Evolutionary conservation across 2,113 vertebrate genomes (phyloP), one percentile per base, ranked within the genome.

Genomic region (Glaucidium brasilianum): DNA sequence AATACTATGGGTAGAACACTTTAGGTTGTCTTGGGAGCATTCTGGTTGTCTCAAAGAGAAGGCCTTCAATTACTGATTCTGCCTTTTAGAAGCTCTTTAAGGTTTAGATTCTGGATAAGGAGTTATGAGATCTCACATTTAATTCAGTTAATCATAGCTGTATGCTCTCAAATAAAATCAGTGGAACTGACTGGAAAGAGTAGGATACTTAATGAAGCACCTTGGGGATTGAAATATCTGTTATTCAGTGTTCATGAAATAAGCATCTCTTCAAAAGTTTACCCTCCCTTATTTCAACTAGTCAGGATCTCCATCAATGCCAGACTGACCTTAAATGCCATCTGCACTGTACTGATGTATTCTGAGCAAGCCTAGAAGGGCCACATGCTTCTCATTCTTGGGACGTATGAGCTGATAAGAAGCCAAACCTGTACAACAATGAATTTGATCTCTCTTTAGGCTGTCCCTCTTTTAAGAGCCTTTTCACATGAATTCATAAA

Each of bases 81-180:
- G 52, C 64, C 37, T 83, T 92, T 53, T 60, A 49, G 73, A 91
- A 69, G 17, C 43, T 75, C 35, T 92, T 81, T 84, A 87, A 86
- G 55, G 43, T 71, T 94, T 53, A 53, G 11, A 50, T 26, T 83
- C 15, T 75, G 45, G 56, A 35, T 63, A n/a, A 97, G n/a, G 56
- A 69, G 21, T 41, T 97, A 90, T 47, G 77, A 97, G 50, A 84
- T 35, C 59, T 92, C 92, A 86, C 96, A 69, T 91, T 80, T 85
- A 96, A 87, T 92, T 75, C 29, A 21, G 77, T 89, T 95, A 95
- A 94, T 95, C 90, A 84, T 64, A 96, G 63, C 63, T 91, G 30
- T 71, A 62, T 14, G 5, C n/a, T 75, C 79, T 85, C 86, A 49
- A 83, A 63, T 77, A 43, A 89, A 93, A 95, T 94, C 88, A 86